Evolutionary conservation across 2,888 invertebrate species (phyloP).

Genomic region (Nebria brevicollis): DNA sequence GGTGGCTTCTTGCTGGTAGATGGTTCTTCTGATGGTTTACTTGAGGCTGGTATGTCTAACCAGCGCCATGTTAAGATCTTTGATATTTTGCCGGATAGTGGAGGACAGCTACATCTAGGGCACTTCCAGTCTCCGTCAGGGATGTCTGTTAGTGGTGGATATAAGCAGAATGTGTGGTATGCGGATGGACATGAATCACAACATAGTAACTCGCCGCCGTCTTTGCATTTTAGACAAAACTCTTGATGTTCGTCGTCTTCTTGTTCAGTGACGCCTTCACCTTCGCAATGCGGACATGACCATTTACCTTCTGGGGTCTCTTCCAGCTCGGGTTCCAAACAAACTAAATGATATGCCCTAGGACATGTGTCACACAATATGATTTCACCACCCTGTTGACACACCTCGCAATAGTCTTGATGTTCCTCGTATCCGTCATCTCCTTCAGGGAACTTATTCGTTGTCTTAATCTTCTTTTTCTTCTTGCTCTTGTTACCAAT

Average conservation of each 20-base stretch:
- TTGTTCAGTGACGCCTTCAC: conserved; percentile 84
- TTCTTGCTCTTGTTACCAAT: conserved; percentile 89
- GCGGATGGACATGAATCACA: conserved; percentile 97
- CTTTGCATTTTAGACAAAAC: conserved; percentile 96
- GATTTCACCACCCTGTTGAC: conserved; percentile 99
- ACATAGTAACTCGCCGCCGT: conserved; percentile 95
- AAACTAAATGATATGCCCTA: conserved; percentile 97
- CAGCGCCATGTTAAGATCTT: conserved; percentile 98
- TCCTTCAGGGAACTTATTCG: conserved; percentile 84
- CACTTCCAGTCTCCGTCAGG: conserved; percentile 99
- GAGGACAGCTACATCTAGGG: conserved; percentile 90
- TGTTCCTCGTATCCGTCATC: conserved; percentile 86
- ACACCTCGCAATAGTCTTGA: conserved; percentile 99
- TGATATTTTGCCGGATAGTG: conserved; percentile 81
- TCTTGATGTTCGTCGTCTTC: conserved; percentile 97
- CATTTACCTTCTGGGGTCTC: conserved; percentile 93
- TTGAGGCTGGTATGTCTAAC: conserved; percentile 67
- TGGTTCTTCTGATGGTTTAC: conserved; percentile 64
- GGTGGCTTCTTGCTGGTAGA: conserved; percentile 69
- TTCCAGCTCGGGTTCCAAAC: conserved; percentile 96
- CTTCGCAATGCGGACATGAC: conserved; percentile 94
- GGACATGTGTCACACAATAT: conserved; percentile 99
- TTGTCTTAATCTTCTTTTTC: conserved; percentile 88
- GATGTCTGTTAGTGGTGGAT: conserved; percentile 90
- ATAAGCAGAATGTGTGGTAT: conserved; percentile 95